Evolutionary conservation across 2,113 vertebrate species (phyloP).

Genomic region (Pluvianellus socialis): DNA sequence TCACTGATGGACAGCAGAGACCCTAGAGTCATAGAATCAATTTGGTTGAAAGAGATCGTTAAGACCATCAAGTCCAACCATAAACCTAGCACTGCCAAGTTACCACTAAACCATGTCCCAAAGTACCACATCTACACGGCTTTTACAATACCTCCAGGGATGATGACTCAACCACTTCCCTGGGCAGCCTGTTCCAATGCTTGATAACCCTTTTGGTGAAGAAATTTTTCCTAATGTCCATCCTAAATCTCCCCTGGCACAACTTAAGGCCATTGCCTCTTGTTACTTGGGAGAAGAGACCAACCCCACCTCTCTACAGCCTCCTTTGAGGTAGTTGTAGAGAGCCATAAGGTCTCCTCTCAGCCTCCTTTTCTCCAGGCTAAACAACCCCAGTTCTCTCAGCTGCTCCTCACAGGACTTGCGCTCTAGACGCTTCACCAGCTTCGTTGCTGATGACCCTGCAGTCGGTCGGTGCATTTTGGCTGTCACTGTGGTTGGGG

Average conservation of each 20-base stretch:
- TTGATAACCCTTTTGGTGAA: not conserved
- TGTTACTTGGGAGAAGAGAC: not conserved
- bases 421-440: not conserved
- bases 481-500: not conserved
- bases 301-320: not conserved
- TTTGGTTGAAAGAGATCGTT: not conserved
- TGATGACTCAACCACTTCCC: not conserved
- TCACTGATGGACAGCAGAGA: not conserved
- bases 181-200: not conserved
- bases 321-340: not conserved
- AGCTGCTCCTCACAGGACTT: not conserved
- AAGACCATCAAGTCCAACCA: not conserved
- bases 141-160: not conserved
- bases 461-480: accelerated
- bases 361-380: not conserved
- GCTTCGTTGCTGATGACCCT: not conserved
- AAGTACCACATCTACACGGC: not conserved
- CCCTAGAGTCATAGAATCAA: not conserved
- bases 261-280: not conserved
- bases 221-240: not conserved
- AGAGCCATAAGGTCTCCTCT: not conserved
- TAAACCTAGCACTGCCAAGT: not conserved
- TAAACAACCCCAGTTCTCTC: not conserved
- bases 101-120: not conserved
- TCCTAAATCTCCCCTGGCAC: too few relatives aligned